Evolutionary conservation across 2,888 invertebrate species (phyloP).

Genomic region (Apodemia mormo): DNA sequence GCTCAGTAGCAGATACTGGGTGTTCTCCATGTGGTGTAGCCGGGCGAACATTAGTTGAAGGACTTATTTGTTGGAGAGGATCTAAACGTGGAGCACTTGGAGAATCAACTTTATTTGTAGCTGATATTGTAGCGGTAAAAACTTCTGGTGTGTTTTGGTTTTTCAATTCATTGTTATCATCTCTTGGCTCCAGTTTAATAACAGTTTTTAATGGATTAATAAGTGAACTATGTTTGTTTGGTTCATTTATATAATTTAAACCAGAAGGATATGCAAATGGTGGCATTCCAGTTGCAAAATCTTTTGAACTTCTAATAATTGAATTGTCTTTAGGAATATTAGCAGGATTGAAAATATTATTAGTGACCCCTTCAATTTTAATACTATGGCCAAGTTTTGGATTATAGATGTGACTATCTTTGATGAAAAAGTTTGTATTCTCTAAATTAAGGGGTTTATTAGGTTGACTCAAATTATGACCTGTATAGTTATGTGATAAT

Average conservation of each 20-base stretch:
- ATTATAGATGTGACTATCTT: conserved; percentile 73
- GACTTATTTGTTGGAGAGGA: conserved; percentile 69
- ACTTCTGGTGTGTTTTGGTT: conserved; percentile 74
- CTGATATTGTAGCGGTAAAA: conserved; percentile 74
- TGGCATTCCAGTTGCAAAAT: conserved; percentile 65
- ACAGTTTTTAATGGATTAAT: conserved; percentile 76
- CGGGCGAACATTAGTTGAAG: conserved; percentile 56
- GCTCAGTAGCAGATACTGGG: conserved; percentile 64
- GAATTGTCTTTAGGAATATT: conserved; percentile 71
- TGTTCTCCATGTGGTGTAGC: conserved; percentile 74
- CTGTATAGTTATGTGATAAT: conserved; percentile 67
- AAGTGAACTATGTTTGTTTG: conserved; percentile 67
- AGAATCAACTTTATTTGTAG: conserved; percentile 68
- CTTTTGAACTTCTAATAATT: conserved; percentile 71
- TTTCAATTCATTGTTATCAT: conserved; percentile 72
- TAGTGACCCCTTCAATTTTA: conserved; percentile 71
- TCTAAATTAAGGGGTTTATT: conserved; percentile 73
- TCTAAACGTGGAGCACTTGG: conserved; percentile 69
- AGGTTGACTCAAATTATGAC: conserved; percentile 60
- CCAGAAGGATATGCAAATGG: conserved; percentile 65
- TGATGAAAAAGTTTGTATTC: conserved; percentile 73
- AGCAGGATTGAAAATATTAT: conserved; percentile 68
- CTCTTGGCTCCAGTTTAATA: conserved; percentile 76
- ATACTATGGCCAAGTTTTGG: conserved; percentile 68
- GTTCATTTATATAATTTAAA: conserved; percentile 67